Evolutionary conservation across 2,797 vertebrate genomes (phyloP).

Genomic region (Morus bassanus): DNA sequence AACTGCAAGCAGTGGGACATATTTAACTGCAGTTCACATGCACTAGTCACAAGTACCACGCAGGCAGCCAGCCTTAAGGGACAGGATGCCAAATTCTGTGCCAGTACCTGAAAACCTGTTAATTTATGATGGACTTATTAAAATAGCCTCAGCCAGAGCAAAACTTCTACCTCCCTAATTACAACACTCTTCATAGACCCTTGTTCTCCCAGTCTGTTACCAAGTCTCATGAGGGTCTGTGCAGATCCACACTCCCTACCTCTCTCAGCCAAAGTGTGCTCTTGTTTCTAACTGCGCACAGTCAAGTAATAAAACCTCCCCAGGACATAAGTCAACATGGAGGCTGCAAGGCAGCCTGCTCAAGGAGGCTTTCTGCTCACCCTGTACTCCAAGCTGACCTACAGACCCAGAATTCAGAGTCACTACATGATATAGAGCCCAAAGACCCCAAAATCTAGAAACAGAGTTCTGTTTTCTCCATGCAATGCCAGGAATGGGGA

Average conservation of each 20-base stretch:
- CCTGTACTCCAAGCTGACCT: neutral
- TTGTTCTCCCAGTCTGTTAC: neutral
- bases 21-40: neutral
- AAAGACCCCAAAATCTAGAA: neutral
- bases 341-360: neutral
- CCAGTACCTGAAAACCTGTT: neutral
- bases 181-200: neutral
- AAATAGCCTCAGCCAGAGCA: neutral
- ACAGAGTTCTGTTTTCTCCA: neutral
- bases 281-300: neutral
- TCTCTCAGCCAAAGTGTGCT: neutral
- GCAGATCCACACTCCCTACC: neutral
- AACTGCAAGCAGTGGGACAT: neutral
- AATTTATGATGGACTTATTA: neutral
- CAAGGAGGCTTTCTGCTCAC: neutral
- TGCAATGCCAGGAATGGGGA: neutral
- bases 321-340: neutral
- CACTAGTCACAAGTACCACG: neutral
- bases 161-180: neutral
- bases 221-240: rapidly evolving
- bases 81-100: neutral
- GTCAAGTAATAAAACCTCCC: neutral
- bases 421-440: neutral
- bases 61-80: neutral
- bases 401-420: neutral